Percentiles rank a stretch among this genome's conserved stretches.
phyloP scores from a whole-genome alignment of 2,888 invertebrate species.

The Apantesis nais region DNA sequence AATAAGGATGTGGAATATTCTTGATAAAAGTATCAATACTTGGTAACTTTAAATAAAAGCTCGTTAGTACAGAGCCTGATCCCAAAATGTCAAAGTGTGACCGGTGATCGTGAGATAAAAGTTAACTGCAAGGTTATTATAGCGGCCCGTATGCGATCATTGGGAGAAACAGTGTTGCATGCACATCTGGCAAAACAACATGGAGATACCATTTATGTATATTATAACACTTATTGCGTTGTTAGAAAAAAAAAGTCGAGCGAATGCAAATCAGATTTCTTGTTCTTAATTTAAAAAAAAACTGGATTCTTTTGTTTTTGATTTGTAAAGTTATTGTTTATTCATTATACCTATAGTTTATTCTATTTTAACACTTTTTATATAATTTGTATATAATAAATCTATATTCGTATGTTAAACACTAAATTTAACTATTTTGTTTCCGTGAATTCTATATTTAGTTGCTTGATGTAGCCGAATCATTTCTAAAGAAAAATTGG shows the following conservation, averaged over 20 bases:
- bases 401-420: background rate
- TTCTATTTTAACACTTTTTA: too few relatives aligned
- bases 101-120: constrained; percentile 27
- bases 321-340: too few relatives aligned
- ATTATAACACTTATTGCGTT: background rate
- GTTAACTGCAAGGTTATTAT: constrained; percentile 26
- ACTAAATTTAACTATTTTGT: background rate
- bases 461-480: background rate
- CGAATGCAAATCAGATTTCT: too few relatives aligned
- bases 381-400: too few relatives aligned
- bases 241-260: too few relatives aligned
- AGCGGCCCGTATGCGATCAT: background rate
- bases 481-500: too few relatives aligned
- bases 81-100: constrained; percentile 54
- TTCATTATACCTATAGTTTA: too few relatives aligned
- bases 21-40: constrained; percentile 29
- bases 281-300: too few relatives aligned
- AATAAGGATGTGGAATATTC: constrained; percentile 47
- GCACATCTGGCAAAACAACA: background rate
- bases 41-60: constrained; percentile 41
- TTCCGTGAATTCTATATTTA: background rate
- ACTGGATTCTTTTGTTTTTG: too few relatives aligned
- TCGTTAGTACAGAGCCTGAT: constrained; percentile 43
- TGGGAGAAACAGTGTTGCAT: background rate
- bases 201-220: background rate